These are phyloP conservation scores for Mnemiopsis leidyi DNA, from an alignment of 37 sponge, comb jelly and placozoan species.

Conservation along the genomic window DNA sequence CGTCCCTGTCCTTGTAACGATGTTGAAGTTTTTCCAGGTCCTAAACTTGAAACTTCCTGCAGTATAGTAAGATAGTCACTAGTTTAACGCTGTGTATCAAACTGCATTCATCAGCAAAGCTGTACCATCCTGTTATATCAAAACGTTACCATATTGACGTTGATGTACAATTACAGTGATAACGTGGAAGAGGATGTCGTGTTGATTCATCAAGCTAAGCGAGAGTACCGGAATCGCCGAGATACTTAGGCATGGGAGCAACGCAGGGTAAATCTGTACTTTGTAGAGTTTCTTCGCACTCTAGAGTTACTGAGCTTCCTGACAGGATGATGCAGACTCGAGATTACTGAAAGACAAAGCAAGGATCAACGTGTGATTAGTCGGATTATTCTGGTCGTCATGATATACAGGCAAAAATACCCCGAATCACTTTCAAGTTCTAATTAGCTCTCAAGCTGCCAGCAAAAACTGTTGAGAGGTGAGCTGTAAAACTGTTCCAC, in stretches of 20 bases:
- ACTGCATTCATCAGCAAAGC: too few relatives aligned
- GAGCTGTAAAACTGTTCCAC: constrained; percentile 9
- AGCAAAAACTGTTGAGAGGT: constrained; percentile 45
- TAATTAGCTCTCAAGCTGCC: constrained; percentile 54
- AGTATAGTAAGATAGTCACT: too few relatives aligned
- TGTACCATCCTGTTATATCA: too few relatives aligned
- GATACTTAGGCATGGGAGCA: not conserved
- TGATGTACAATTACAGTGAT: too few relatives aligned
- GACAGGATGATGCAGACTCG: not conserved
- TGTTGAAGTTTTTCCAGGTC: too few relatives aligned
- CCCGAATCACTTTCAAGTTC: constrained; percentile 10
- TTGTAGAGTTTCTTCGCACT: not conserved
- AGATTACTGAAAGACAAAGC: not conserved
- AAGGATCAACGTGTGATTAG: not conserved
- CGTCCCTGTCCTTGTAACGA: too few relatives aligned
- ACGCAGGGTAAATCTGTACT: not conserved
- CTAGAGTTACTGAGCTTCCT: not conserved
- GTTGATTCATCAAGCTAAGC: too few relatives aligned
- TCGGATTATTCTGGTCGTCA: not conserved
- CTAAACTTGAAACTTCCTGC: too few relatives aligned
- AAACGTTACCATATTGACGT: too few relatives aligned
- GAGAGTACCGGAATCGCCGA: too few relatives aligned
- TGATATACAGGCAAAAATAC: not conserved
- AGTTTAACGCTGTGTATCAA: too few relatives aligned
- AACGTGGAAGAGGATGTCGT: too few relatives aligned